Evolutionary conservation across 1,140 invertebrate genomes (phyloP).

Genomic region (Conopomorpha cramerella): DNA sequence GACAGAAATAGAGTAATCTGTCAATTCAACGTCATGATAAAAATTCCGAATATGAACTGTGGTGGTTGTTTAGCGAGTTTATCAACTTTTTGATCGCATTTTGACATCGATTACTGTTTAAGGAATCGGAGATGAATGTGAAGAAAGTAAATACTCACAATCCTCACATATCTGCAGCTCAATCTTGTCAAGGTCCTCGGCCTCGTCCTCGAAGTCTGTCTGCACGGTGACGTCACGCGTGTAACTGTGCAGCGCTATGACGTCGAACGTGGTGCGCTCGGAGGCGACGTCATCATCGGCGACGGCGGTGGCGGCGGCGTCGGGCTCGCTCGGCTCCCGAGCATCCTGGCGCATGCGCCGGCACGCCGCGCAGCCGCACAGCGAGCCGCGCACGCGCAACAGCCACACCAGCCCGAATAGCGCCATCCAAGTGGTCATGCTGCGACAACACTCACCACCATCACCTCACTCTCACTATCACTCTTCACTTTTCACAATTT

Average conservation of each 20-base stretch:
- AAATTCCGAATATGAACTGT: too few species aligned
- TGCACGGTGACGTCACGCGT: slow-evolving; percentile 47
- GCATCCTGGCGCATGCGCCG: slow-evolving; percentile 60
- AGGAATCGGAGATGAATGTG: too few species aligned
- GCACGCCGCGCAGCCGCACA: slow-evolving; percentile 73
- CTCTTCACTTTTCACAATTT: slow-evolving; percentile 2
- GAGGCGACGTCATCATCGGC: too few species aligned
- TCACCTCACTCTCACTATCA: slow-evolving; percentile 12
- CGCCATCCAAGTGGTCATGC: slow-evolving; percentile 68
- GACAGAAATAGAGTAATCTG: too few species aligned
- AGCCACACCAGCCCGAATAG: slow-evolving; percentile 85
- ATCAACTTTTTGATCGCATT: too few species aligned
- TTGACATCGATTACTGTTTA: too few species aligned
- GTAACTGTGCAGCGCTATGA: slow-evolving; percentile 40
- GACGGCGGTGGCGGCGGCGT: slow-evolving; percentile 16
- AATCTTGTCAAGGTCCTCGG: slow-evolving; percentile 47
- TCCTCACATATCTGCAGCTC: slow-evolving; percentile 44
- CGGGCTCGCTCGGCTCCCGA: slow-evolving; percentile 9
- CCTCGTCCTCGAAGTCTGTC: slow-evolving; percentile 44
- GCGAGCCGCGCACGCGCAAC: slow-evolving; percentile 74
- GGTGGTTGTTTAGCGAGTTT: too few species aligned
- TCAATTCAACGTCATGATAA: too few species aligned
- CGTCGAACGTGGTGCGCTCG: slow-evolving; percentile 36
- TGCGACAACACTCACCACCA: slow-evolving; percentile 24
- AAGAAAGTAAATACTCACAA: slow-evolving; percentile 40